Conservation (phyloP, 2,888 invertebrate species). For the Thera obeliscata region DNA sequence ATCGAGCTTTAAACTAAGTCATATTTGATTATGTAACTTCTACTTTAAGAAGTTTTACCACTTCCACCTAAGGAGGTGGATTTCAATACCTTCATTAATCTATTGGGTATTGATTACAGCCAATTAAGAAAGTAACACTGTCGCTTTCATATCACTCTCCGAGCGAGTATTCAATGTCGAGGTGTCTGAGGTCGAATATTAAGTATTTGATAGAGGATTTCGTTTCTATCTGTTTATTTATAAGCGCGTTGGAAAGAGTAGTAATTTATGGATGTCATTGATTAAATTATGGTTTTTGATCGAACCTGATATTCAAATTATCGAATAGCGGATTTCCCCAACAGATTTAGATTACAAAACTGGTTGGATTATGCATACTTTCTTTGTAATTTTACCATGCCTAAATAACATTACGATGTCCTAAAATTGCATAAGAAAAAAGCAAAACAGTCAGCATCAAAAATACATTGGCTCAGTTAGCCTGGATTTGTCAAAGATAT, state of each 20-base stretch:
- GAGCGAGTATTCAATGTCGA: conserved; percentile 16
- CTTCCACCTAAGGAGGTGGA: background rate
- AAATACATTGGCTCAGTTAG: no score
- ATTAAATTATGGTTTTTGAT: background rate
- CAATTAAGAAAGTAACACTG: conserved; percentile 33
- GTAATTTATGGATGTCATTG: background rate
- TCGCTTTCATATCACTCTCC: conserved; percentile 35
- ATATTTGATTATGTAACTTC: conserved; percentile 20
- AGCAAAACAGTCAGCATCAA: no score
- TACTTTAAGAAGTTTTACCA: conserved; percentile 10
- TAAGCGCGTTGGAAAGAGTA: background rate
- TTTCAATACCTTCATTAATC: conserved; percentile 25
- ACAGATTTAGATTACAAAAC: background rate
- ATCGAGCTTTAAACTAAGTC: background rate
- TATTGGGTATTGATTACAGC: conserved; percentile 35
- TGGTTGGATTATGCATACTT: no score
- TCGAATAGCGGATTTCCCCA: no score
- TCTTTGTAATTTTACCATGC: no score
- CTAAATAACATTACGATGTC: no score
- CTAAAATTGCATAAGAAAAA: no score
- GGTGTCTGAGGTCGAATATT: background rate
- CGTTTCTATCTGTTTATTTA: conserved; percentile 27
- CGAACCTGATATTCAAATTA: background rate
- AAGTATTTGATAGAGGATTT: conserved; percentile 25
- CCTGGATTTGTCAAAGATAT: no score